Conservation (phyloP, 2,888 invertebrate genomes). For the Invenusta paracnida region DNA sequence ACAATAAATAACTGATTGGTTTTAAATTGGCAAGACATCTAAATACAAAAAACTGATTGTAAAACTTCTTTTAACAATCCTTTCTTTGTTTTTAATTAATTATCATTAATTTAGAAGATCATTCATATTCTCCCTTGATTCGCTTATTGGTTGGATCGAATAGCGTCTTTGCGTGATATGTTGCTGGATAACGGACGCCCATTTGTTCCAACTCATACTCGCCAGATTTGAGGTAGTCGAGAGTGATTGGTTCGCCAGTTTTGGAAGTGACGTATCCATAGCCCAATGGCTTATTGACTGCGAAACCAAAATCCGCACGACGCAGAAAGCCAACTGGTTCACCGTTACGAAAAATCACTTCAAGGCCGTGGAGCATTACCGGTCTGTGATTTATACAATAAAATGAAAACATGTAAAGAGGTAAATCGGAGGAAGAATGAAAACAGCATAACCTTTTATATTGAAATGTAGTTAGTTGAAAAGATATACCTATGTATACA, state of each 20-base stretch:
- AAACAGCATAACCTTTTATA: too few relatives aligned
- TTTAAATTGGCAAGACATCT: too few relatives aligned
- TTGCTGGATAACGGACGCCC: constrained; percentile 71
- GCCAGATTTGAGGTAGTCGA: constrained; percentile 64
- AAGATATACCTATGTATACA: too few relatives aligned
- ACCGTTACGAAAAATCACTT: constrained; percentile 71
- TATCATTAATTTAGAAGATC: too few relatives aligned
- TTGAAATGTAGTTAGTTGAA: too few relatives aligned
- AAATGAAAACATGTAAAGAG: too few relatives aligned
- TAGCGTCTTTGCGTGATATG: constrained; percentile 70
- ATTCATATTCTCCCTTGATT: constrained; percentile 66
- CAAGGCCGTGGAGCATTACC: constrained; percentile 71
- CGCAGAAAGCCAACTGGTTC: constrained; percentile 74
- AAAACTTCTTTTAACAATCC: too few relatives aligned
- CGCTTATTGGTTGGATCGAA: constrained; percentile 77
- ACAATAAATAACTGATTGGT: too few relatives aligned
- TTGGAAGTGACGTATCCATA: constrained; percentile 65
- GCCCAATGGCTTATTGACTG: constrained; percentile 66
- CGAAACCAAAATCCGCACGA: constrained; percentile 73
- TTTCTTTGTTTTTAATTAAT: too few relatives aligned
- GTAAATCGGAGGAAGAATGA: too few relatives aligned
- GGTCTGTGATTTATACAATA: too few relatives aligned
- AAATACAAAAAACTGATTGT: too few relatives aligned
- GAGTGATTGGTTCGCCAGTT: constrained; percentile 63
- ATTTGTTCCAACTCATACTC: constrained; percentile 75